Percentiles rank a stretch among this genome's conserved stretches.
Evolutionary conservation across 2,797 vertebrate genomes (phyloP).

Genomic region (Malurus leucopterus): DNA sequence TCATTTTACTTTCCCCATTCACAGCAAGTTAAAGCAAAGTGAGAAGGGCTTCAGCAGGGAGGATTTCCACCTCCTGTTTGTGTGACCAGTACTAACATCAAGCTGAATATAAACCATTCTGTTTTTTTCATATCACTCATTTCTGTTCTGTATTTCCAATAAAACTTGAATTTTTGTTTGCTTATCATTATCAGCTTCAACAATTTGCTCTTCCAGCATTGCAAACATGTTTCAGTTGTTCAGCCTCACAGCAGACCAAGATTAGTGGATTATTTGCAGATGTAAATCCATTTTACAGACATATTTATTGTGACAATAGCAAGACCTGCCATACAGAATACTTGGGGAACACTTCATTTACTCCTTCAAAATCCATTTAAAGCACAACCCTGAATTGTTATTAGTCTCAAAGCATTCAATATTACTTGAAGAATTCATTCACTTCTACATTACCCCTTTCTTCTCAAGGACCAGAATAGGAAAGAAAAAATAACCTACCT

Average conservation of each 20-base stretch:
- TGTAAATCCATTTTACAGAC: background rate
- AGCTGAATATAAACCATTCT: background rate
- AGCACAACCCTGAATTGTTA: background rate
- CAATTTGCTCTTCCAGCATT: background rate
- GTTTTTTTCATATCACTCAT: background rate
- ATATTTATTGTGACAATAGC: background rate
- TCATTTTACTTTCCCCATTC: background rate
- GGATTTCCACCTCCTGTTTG: background rate
- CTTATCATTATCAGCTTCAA: background rate
- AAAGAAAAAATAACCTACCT: background rate
- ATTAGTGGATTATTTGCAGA: background rate
- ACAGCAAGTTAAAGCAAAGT: background rate
- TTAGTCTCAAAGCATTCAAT: background rate
- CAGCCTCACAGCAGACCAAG: background rate
- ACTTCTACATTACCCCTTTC: background rate
- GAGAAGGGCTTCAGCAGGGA: background rate
- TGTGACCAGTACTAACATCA: background rate
- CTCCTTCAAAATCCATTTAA: background rate
- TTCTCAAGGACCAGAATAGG: background rate
- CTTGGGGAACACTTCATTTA: background rate
- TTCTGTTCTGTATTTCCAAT: conserved; percentile 22
- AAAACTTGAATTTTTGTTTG: conserved; percentile 25
- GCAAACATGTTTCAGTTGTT: background rate
- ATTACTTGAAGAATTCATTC: background rate
- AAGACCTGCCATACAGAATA: background rate